phyloP scores from a whole-genome alignment of 1,140 invertebrate species.

The Elysia chlorotica region DNA sequence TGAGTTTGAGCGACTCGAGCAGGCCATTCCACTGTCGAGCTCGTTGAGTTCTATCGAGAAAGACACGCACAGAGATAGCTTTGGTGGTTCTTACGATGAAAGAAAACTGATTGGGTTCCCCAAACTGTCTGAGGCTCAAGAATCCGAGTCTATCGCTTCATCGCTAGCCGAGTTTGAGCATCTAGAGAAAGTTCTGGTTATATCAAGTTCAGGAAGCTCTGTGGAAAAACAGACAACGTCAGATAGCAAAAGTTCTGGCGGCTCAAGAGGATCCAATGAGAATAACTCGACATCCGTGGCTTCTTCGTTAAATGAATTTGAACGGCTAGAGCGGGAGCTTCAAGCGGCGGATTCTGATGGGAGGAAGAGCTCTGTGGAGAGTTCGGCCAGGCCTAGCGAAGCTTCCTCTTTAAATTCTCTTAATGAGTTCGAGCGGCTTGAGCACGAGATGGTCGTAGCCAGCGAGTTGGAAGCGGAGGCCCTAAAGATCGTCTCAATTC shows the following conservation, averaged over 20 bases:
- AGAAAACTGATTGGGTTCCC: constrained; percentile 30
- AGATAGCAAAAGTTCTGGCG: constrained; percentile 46
- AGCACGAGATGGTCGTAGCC: constrained; percentile 48
- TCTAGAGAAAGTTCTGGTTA: constrained; percentile 82
- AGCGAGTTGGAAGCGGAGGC: constrained; percentile 57
- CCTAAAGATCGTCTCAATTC: constrained; percentile 69
- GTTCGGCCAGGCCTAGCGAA: constrained; percentile 45
- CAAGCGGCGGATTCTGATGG: constrained; percentile 33
- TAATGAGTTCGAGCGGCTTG: constrained; percentile 58
- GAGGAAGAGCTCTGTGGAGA: constrained; percentile 45
- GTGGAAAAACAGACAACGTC: constrained; percentile 48
- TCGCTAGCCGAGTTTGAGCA: constrained; percentile 94
- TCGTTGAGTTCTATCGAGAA: constrained; percentile 49
- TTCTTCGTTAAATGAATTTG: constrained; percentile 55
- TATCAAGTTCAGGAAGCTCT: constrained; percentile 63
- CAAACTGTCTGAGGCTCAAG: constrained; percentile 75
- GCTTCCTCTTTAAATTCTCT: constrained; percentile 62
- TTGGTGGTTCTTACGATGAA: constrained; percentile 40
- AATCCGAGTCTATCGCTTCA: constrained; percentile 88
- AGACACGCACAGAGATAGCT: constrained; percentile 39
- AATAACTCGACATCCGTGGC: constrained; percentile 29
- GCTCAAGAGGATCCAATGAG: constrained; percentile 20
- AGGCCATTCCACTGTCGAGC: constrained; percentile 51
- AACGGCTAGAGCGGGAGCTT: constrained; percentile 50
- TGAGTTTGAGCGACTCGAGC: constrained; percentile 64